A percentile compares a stretch with the other conserved stretches of the same genome.
Evolutionary conservation across 2,888 invertebrate species (phyloP).

Genomic region (Odontocolon sp.): DNA sequence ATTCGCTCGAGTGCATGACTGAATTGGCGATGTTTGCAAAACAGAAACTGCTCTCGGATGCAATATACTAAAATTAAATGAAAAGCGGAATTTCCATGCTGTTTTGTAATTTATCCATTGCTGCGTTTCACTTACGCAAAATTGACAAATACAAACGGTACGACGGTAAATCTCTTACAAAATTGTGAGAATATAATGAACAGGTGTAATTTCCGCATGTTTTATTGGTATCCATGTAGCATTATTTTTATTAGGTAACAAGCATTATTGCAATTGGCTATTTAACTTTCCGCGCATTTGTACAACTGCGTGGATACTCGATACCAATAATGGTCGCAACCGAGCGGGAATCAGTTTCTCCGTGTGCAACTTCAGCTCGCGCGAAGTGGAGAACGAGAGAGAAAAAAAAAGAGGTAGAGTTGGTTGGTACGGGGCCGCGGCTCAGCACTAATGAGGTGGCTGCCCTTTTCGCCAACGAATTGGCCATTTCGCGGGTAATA

Average conservation of each 20-base stretch:
- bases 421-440: slow-evolving; percentile 29
- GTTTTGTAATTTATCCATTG: slow-evolving; percentile 22
- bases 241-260: slow-evolving; percentile 35
- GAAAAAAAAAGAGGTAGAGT: slow-evolving; percentile 23
- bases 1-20: slow-evolving; percentile 11
- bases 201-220: slow-evolving; percentile 26
- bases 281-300: slow-evolving; percentile 51
- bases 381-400: slow-evolving; percentile 49
- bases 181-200: slow-evolving; percentile 22
- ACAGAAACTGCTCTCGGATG: slow-evolving; percentile 21
- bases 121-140: slow-evolving; percentile 11
- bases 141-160: slow-evolving; percentile 3
- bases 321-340: slow-evolving; percentile 38
- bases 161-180: neutral
- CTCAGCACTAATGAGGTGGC: slow-evolving; percentile 71
- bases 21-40: slow-evolving; percentile 15
- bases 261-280: slow-evolving; percentile 29
- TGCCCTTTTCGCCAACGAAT: slow-evolving; percentile 72
- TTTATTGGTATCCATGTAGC: slow-evolving; percentile 10
- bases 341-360: slow-evolving; percentile 17
- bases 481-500: slow-evolving; percentile 72
- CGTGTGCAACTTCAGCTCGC: neutral
- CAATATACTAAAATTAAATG: neutral
- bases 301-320: slow-evolving; percentile 57
- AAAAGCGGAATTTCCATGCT: slow-evolving; percentile 6